phyloP scores from a whole-genome alignment of 2,888 invertebrate species.

The Torymus auratus region DNA sequence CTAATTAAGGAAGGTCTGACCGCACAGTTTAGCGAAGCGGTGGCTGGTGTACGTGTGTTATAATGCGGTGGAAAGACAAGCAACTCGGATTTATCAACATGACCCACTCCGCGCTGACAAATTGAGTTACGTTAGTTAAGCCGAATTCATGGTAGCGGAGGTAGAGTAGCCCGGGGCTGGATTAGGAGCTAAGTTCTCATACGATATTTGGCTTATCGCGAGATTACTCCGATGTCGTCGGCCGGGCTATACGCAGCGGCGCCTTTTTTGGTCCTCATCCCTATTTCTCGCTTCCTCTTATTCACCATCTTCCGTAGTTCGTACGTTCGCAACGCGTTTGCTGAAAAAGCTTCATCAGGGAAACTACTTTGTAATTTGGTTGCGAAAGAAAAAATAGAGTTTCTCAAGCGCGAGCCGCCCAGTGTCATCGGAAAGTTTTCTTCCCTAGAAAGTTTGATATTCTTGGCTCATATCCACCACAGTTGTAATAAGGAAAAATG shows the following conservation, averaged over 20 bases:
- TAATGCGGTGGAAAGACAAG: slow-evolving; percentile 64
- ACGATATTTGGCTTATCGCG: slow-evolving; percentile 59
- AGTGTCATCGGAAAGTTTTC: slow-evolving; percentile 21
- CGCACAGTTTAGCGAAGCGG: background rate
- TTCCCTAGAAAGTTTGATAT: background rate
- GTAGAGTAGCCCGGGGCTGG: slow-evolving; percentile 20
- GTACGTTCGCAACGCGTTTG: background rate
- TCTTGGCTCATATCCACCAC: background rate
- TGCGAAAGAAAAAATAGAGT: slow-evolving; percentile 28
- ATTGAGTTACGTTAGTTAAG: slow-evolving; percentile 72
- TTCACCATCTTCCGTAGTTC: background rate
- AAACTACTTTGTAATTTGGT: slow-evolving; percentile 46
- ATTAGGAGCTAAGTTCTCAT: slow-evolving; percentile 58
- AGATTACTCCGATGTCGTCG: slow-evolving; percentile 42
- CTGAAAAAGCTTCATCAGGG: slow-evolving; percentile 31
- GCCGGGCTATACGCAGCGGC: too few species aligned
- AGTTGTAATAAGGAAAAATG: slow-evolving; percentile 7
- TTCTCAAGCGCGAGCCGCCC: background rate
- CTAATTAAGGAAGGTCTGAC: background rate
- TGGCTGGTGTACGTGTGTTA: background rate
- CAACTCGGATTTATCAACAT: slow-evolving; percentile 71
- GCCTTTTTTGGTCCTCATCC: background rate
- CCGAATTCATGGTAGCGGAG: slow-evolving; percentile 63
- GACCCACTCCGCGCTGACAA: slow-evolving; percentile 66
- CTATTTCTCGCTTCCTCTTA: background rate